Percentiles rank a stretch among this genome's conserved stretches.
Evolutionary conservation across 2,888 invertebrate species (phyloP).

Genomic region (Gari tellinella): DNA sequence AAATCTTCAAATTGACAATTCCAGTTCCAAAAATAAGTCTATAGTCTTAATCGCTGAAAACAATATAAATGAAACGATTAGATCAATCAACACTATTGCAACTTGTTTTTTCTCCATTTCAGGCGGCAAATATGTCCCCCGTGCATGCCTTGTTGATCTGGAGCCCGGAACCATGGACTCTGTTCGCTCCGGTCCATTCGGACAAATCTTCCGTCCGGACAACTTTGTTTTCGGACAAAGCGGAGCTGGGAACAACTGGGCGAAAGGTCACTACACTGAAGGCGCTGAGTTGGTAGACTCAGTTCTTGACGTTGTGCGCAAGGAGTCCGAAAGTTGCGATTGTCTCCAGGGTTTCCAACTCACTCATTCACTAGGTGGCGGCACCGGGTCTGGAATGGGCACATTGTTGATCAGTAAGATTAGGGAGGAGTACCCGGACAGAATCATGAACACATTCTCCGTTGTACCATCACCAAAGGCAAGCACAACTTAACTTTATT

Average conservation of each 20-base stretch:
- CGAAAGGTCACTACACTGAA: constrained; percentile 97
- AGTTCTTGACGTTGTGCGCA: constrained; percentile 82
- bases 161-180: constrained; percentile 99
- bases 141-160: constrained; percentile 96
- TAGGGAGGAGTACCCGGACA: constrained; percentile 76
- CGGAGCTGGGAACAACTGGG: constrained; percentile 79
- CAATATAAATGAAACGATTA: no score
- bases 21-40: no score
- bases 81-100: no score
- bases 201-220: constrained; percentile 97
- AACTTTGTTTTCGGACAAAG: constrained; percentile 92
- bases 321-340: constrained; percentile 82
- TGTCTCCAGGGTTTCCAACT: constrained; percentile 83
- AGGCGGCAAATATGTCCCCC: constrained; percentile 95
- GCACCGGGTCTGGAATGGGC: constrained; percentile 76
- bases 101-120: constrained; percentile 13
- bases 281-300: constrained; percentile 86
- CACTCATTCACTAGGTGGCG: constrained; percentile 87
- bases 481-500: neutral
- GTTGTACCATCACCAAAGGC: constrained; percentile 93
- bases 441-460: constrained; percentile 95
- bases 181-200: constrained; percentile 96
- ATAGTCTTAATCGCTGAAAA: no score
- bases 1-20: no score
- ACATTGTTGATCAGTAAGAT: constrained; percentile 75